These are phyloP conservation scores for Nasua narica DNA, from an alignment of 2,797 vertebrate species.

Conservation along the genomic window DNA sequence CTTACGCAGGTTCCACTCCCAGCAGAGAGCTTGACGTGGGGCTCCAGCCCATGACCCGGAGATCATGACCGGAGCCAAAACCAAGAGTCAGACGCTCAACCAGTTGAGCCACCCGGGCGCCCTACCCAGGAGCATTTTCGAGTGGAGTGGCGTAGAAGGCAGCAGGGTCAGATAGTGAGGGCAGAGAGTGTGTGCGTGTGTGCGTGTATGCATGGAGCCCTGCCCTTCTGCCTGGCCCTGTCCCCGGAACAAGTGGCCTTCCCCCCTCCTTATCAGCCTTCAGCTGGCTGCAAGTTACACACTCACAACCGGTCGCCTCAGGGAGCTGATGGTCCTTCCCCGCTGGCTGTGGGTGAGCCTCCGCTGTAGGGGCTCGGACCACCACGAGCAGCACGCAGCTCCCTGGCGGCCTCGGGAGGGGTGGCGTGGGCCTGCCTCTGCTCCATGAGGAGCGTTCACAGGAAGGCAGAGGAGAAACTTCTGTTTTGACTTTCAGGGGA, in stretches of 20 bases:
- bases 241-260: neutral
- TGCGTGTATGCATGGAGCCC: neutral
- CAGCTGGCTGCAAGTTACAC: neutral
- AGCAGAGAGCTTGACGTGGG: neutral
- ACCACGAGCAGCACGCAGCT: neutral
- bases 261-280: neutral
- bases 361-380: neutral
- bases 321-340: neutral
- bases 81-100: neutral
- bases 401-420: neutral
- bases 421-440: neutral
- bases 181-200: neutral
- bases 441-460: neutral
- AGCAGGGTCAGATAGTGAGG: neutral
- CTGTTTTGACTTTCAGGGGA: neutral
- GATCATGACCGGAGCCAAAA: neutral
- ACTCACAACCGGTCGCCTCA: too few relatives aligned
- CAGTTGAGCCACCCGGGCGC: too few relatives aligned
- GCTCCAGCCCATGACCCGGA: neutral
- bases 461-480: neutral
- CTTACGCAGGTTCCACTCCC: neutral
- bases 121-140: neutral
- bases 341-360: too few relatives aligned
- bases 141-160: neutral
- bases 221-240: neutral